A percentile compares a stretch with the other conserved stretches of the same genome.
Evolutionary conservation across 2,888 invertebrate species (phyloP).

Genomic region (Callinectes sapidus): DNA sequence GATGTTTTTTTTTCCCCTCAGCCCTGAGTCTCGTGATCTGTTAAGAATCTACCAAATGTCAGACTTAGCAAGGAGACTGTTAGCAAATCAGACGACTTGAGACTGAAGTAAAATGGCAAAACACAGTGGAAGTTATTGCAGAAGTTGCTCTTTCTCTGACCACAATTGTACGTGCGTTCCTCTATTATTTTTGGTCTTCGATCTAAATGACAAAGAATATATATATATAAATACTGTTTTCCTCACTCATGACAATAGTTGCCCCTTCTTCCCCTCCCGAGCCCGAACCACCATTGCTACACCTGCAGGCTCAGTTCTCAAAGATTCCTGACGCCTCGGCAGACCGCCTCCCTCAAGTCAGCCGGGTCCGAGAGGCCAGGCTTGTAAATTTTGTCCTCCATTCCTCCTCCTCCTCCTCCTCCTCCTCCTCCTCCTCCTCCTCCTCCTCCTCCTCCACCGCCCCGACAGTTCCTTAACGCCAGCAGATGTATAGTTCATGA

Average conservation of each 20-base stretch:
- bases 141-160: neutral
- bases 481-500: conserved; percentile 55
- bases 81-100: too few species aligned
- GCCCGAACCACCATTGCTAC: neutral
- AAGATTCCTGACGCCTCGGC: neutral
- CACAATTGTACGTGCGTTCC: neutral
- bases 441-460: neutral
- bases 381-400: neutral
- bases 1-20: too few species aligned
- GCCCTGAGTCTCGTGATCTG: too few species aligned
- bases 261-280: neutral
- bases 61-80: too few species aligned
- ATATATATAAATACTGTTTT: neutral
- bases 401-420: neutral
- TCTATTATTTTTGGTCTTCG: neutral
- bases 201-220: neutral
- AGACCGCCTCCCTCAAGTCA: neutral
- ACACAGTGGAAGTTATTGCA: too few species aligned
- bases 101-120: neutral
- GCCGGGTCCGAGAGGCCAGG: neutral
- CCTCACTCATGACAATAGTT: conserved; percentile 34
- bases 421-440: neutral
- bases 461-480: conserved; percentile 39
- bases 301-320: conserved; percentile 24
- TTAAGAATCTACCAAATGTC: too few species aligned